These are phyloP conservation scores for Euura lappo DNA, from an alignment of 1,140 invertebrate genomes.

Conservation along the genomic window DNA sequence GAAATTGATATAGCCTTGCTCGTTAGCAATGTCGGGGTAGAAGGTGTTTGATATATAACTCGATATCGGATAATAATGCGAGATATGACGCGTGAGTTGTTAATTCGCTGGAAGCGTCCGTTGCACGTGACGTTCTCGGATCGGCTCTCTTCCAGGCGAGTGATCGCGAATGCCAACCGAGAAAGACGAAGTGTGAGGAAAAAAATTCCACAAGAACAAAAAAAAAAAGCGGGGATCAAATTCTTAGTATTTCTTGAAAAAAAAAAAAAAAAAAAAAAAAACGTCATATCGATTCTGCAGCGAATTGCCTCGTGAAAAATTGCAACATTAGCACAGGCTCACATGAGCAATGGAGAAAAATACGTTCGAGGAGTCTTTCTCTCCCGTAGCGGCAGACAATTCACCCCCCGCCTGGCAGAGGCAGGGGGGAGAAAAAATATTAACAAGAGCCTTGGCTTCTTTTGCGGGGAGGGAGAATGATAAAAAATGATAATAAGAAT, in stretches of 20 bases:
- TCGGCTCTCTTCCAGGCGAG: not conserved
- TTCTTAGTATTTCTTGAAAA: not conserved
- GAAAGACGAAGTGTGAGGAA: not conserved
- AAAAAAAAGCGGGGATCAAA: not conserved
- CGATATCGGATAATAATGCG: constrained; percentile 56
- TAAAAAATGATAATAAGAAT: not conserved
- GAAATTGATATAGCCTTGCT: constrained; percentile 3
- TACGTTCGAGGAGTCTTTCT: not conserved
- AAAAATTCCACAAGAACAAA: not conserved
- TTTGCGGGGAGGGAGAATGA: not conserved
- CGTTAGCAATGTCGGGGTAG: constrained; percentile 13
- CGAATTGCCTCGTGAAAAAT: not conserved
- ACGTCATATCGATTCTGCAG: not conserved
- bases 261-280: not conserved
- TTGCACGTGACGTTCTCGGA: not conserved
- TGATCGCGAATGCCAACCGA: not conserved
- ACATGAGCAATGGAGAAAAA: not conserved
- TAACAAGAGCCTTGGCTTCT: not conserved
- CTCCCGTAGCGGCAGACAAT: not conserved
- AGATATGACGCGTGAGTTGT: constrained; percentile 56
- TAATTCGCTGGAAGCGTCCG: constrained; percentile 48
- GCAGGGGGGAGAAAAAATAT: not conserved
- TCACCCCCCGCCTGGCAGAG: not conserved
- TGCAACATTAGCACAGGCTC: not conserved
- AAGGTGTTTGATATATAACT: constrained; percentile 54